Evolutionary conservation across 2,797 vertebrate genomes (phyloP), one percentile per base, ranked within the genome.

Genomic region (Carcharodon carcharias): DNA sequence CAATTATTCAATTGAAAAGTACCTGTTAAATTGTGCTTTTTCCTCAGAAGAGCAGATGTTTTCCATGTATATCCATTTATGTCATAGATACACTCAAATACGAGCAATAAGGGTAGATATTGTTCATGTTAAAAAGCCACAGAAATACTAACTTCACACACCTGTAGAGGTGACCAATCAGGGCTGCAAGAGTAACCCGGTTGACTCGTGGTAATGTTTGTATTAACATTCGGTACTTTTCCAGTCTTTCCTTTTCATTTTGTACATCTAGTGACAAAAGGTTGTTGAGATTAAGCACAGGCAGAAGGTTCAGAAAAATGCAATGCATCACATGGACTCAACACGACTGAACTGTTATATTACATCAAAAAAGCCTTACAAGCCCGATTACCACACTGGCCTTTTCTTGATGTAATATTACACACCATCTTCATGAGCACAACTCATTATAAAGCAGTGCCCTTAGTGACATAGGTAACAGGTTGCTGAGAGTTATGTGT

Each of bases 121-220:
- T 95, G 69, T 73, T 95, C 2, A 11, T n/a, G 69, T 98, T 98
- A 96, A 91, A 50, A 96, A 23, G 56, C 87, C 73, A 56, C 94
- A 35, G 65, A 95, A 96, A 91, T 40, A 45, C 40, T 31, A 96
- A 50, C 21, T 56, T 58, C 50, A 97, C 97, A 97, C 95, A 99
- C 99, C 99, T 99, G 98, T 99, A 99, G 96, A 99, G 98, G 97
- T 99, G 99, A 96, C 99, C 98, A 96, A 99, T 98, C 97, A 99
- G 96, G 95, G 99, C 99, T 71, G 98, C 98, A 71, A 99, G 96
- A 0, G 99, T 99, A 82, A 98, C 98, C 97, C 98, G 98, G 97
- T 98, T 99, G 97, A 98, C 98, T 95, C 96, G 96, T 61, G 99
- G 98, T 97, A 99, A 98, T 11, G 98, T 98, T 96, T 97, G 97